Conservation (phyloP, 2,888 invertebrate genomes). For the Catotricha subobsoleta region DNA sequence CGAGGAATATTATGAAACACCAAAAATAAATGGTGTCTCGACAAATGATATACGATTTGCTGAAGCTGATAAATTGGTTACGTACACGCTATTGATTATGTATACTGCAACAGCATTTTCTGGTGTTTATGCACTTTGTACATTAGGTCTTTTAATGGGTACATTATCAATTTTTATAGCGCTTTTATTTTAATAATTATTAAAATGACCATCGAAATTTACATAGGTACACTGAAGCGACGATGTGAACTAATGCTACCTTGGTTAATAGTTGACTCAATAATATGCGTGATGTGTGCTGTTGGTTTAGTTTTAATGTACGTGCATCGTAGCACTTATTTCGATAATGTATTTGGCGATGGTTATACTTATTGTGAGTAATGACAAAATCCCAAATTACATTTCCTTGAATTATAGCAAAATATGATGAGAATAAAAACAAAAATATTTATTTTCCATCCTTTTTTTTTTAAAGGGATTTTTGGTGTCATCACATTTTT, state of each 20-base stretch:
- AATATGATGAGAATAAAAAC: no score
- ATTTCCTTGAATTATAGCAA: no score
- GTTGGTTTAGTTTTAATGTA: no score
- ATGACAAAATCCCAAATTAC: no score
- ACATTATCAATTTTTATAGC: slow-evolving; percentile 8
- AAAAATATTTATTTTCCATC: no score
- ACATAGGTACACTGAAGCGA: slow-evolving; percentile 18
- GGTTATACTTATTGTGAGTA: no score
- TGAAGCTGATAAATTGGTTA: slow-evolving; percentile 22
- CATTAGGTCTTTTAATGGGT: slow-evolving; percentile 23
- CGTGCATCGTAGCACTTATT: no score
- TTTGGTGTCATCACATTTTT: neutral
- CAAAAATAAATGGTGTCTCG: slow-evolving; percentile 16
- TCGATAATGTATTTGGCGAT: no score
- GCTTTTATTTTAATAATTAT: no score
- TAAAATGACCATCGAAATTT: neutral
- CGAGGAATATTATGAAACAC: slow-evolving; percentile 21
- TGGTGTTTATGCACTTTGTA: slow-evolving; percentile 22
- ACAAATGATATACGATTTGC: slow-evolving; percentile 23
- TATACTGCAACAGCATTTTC: slow-evolving; percentile 19
- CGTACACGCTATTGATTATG: slow-evolving; percentile 21
- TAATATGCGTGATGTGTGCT: slow-evolving; percentile 12
- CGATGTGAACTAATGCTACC: slow-evolving; percentile 24
- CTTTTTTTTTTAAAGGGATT: slow-evolving; percentile 15
- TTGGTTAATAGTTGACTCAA: slow-evolving; percentile 25